Evolutionary conservation across 1,140 invertebrate species (phyloP).

Genomic region (Hestina assimilis): DNA sequence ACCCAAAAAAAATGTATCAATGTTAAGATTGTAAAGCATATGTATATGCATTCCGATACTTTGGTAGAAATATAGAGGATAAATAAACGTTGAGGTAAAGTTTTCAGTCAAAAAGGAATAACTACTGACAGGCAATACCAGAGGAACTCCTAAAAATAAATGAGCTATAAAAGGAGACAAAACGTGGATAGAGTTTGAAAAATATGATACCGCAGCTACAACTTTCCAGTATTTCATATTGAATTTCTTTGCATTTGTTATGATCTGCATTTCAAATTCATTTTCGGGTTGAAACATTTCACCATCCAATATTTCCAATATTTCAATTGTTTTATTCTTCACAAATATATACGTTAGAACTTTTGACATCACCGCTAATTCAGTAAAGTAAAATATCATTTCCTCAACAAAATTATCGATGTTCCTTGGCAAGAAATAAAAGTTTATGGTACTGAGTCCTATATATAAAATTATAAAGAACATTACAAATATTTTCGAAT

Average conservation of each 20-base stretch:
- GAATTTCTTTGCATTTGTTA: slow-evolving; percentile 45
- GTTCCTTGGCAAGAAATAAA: slow-evolving; percentile 45
- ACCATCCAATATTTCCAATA: slow-evolving; percentile 46
- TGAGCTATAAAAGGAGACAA: slow-evolving; percentile 41
- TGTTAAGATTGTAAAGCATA: slow-evolving; percentile 48
- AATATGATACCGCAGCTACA: slow-evolving; percentile 37
- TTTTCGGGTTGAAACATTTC: slow-evolving; percentile 47
- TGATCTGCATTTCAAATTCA: slow-evolving; percentile 35
- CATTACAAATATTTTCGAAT: slow-evolving; percentile 36
- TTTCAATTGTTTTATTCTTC: slow-evolving; percentile 36
- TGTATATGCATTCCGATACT: slow-evolving; percentile 48
- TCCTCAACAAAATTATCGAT: slow-evolving; percentile 51
- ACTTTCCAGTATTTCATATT: slow-evolving; percentile 52
- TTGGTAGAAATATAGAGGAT: slow-evolving; percentile 55
- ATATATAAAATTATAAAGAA: slow-evolving; percentile 37
- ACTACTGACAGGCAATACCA: slow-evolving; percentile 42
- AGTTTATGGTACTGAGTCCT: slow-evolving; percentile 42
- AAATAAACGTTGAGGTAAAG: slow-evolving; percentile 34
- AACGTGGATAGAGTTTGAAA: slow-evolving; percentile 42
- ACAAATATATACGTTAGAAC: slow-evolving; percentile 42
- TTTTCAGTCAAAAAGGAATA: slow-evolving; percentile 51
- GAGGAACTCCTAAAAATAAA: slow-evolving; percentile 32
- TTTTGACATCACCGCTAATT: slow-evolving; percentile 43
- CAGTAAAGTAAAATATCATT: slow-evolving; percentile 53
- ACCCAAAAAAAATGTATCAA: slow-evolving; percentile 55